These are phyloP conservation scores for Pachymerium ferrugineum DNA, from an alignment of 2,888 invertebrate species.

Conservation along the genomic window DNA sequence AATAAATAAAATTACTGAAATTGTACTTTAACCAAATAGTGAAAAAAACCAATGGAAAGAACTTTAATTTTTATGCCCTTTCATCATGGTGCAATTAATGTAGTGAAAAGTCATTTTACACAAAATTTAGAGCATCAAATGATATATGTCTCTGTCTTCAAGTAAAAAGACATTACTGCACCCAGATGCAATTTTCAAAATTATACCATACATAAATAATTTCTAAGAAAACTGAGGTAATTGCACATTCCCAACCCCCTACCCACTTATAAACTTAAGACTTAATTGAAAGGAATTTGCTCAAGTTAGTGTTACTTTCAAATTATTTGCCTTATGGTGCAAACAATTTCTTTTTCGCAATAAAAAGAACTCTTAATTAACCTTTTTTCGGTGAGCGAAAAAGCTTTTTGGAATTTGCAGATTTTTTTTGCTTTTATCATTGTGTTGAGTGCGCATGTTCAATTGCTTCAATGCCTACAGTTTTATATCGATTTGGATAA, in stretches of 20 bases:
- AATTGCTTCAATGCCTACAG: constrained; percentile 10
- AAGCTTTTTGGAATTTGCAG: neutral
- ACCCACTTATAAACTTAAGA: constrained; percentile 1
- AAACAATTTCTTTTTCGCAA: neutral
- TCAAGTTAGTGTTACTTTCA: neutral
- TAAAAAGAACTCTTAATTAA: neutral
- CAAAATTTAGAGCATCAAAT: too few relatives aligned
- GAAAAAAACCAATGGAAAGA: too few relatives aligned
- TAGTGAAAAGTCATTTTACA: too few relatives aligned
- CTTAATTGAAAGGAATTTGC: neutral
- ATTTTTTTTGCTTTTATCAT: neutral
- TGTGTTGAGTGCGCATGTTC: neutral
- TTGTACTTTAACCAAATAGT: too few relatives aligned
- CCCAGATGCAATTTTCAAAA: neutral
- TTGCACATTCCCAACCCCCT: neutral
- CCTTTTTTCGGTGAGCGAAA: neutral
- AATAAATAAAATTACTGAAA: too few relatives aligned
- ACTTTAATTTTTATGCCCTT: too few relatives aligned
- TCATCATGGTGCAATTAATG: too few relatives aligned
- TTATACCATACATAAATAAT: neutral
- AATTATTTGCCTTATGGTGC: neutral
- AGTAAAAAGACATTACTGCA: neutral
- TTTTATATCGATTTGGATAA: neutral
- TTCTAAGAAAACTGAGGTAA: too few relatives aligned
- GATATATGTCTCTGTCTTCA: too few relatives aligned